Percentiles rank a stretch among this genome's conserved stretches.
Conservation (phyloP, 2,113 vertebrate species). For the Solea senegalensis region DNA sequence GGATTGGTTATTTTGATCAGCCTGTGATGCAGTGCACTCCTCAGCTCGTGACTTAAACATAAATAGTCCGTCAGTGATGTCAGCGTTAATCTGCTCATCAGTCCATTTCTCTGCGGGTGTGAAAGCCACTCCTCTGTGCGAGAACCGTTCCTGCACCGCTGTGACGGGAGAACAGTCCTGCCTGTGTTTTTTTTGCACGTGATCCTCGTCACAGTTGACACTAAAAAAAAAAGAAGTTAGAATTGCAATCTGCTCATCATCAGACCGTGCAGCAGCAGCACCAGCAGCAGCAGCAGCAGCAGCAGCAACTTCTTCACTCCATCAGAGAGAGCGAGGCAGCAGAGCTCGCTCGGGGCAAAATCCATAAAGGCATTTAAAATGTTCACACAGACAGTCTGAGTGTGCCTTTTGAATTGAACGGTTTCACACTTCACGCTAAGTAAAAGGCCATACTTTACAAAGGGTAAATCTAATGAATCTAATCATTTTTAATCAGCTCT, state of each 20-base stretch:
- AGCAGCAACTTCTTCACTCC: neutral
- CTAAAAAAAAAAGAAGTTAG: neutral
- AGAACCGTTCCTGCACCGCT: neutral
- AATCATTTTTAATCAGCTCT: neutral
- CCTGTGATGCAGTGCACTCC: conserved; percentile 17
- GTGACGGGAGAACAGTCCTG: neutral
- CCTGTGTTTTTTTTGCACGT: neutral
- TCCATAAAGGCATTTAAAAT: conserved; percentile 52
- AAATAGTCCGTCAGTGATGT: conserved; percentile 33
- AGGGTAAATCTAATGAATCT: neutral
- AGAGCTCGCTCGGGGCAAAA: conserved; percentile 3
- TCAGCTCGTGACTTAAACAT: conserved; percentile 42
- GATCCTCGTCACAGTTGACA: neutral
- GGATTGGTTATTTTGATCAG: neutral
- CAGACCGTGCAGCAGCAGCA: neutral
- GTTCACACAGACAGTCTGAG: conserved; percentile 36
- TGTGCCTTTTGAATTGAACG: conserved; percentile 29
- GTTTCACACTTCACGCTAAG: conserved; percentile 34
- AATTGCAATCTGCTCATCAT: conserved; percentile 17
- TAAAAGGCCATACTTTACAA: conserved; percentile 16
- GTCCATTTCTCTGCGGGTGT: conserved; percentile 5
- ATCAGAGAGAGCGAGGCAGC: conserved; percentile 18
- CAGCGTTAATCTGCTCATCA: conserved; percentile 32
- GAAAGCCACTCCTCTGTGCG: neutral
- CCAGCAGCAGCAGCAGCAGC: too few species aligned